These are phyloP conservation scores for Bhutanitis thaidina DNA, from an alignment of 2,888 invertebrate genomes.

Conservation along the genomic window DNA sequence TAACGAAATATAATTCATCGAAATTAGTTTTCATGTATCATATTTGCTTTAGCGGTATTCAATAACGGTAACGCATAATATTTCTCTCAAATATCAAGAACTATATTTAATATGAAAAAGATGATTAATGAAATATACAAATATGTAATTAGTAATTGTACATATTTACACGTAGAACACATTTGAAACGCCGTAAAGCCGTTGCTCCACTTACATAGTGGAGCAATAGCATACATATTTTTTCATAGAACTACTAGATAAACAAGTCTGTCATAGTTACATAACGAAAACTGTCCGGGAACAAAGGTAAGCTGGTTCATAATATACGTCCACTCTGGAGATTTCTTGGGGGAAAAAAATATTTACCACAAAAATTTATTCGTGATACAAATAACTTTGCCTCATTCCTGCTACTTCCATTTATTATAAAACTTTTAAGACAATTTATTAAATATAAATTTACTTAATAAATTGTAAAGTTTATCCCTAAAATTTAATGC, in stretches of 20 bases:
- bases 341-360: conserved; percentile 12
- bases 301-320: background rate
- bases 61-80: background rate
- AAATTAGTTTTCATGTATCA: conserved; percentile 13
- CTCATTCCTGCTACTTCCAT: conserved; percentile 14
- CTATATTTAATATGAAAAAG: too few relatives aligned
- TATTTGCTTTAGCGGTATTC: background rate
- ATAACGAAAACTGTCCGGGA: too few relatives aligned
- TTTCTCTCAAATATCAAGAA: too few relatives aligned
- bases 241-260: too few relatives aligned
- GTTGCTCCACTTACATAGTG: too few relatives aligned
- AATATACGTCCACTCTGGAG: background rate
- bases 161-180: too few relatives aligned
- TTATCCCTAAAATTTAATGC: too few relatives aligned
- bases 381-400: conserved; percentile 21
- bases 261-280: too few relatives aligned
- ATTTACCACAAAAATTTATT: conserved; percentile 23
- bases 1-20: conserved; percentile 5
- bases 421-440: conserved; percentile 8
- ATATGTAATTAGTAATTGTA: too few relatives aligned
- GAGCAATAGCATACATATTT: too few relatives aligned
- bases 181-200: too few relatives aligned
- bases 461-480: conserved; percentile 5
- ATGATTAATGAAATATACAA: too few relatives aligned
- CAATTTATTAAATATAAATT: conserved; percentile 8